Evolutionary conservation across 2,113 vertebrate genomes (phyloP).

Genomic region (Paracanthobrama guichenoti): DNA sequence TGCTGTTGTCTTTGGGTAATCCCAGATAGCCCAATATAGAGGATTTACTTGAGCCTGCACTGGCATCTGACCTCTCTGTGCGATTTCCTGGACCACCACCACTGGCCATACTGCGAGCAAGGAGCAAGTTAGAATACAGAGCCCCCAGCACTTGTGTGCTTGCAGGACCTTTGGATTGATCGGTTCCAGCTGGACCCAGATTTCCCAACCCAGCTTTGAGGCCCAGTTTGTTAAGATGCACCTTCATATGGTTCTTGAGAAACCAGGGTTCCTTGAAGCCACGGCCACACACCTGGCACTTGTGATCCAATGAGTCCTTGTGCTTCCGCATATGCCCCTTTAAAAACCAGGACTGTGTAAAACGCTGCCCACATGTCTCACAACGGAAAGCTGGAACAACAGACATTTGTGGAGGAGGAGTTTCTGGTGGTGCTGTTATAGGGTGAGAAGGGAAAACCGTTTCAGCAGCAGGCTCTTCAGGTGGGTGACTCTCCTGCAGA

Average conservation of each 20-base stretch:
- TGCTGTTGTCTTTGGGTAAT: conserved; percentile 77
- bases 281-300: conserved; percentile 90
- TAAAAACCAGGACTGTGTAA: conserved; percentile 93
- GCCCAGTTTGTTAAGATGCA: conserved; percentile 90
- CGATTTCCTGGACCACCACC: conserved; percentile 55
- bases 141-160: conserved; percentile 79
- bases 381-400: conserved; percentile 83
- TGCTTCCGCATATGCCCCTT: conserved; percentile 96
- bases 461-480: conserved; percentile 61
- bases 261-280: conserved; percentile 96
- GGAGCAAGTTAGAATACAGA: conserved; percentile 83
- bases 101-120: conserved; percentile 68
- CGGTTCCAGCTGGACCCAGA: conserved; percentile 45
- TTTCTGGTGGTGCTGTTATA: conserved; percentile 50
- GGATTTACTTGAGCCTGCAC: conserved; percentile 71
- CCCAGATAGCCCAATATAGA: conserved; percentile 83
- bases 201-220: conserved; percentile 71
- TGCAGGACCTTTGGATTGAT: conserved; percentile 65
- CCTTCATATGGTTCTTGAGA: conserved; percentile 96
- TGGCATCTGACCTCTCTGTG: conserved; percentile 58
- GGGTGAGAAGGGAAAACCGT: conserved; percentile 54
- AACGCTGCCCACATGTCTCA: conserved; percentile 88
- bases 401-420: conserved; percentile 66
- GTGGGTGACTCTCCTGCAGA: conserved; percentile 76
- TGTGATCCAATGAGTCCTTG: conserved; percentile 92